Base-by-base conservation (phyloP, 2,888 invertebrate species). In the Blera fallax region DNA sequence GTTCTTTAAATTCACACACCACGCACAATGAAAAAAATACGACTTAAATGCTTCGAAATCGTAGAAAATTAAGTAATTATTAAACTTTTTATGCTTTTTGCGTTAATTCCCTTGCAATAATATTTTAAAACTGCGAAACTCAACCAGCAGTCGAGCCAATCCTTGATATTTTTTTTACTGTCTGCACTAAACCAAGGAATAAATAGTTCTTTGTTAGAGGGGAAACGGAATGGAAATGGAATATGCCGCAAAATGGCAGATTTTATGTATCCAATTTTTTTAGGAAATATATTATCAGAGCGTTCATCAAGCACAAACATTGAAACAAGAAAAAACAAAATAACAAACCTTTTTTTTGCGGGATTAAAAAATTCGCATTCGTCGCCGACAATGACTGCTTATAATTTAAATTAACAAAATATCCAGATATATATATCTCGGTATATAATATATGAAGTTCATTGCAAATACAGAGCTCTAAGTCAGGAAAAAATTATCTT, bases 171-270 rank as follows among this genome's bases (percentile, higher is more conserved):
- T 77, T 52, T 77, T 74, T 67, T 56, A 72, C 58, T 79, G 65
- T 58, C 64, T 60, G 65, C 37, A 81, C 54, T 56, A 81, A 81
- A 81, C 76, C 58, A 60, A 85, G 74, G 76, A 58, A 85, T 24
- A 73, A 64, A 50, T 77, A 73, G 82, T 87, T 87, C 87, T 87
- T 87, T 87, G 87, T 87, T 87, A 69, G 81, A 85, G 77, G 56
- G 64, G 87, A 73, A 87, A 87, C 87, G 82, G 50, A 87, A 82
- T 87, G 82, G 76, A 62, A 85, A 81, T 64, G 87, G 73, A 82
- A 82, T 82, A 77, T 82, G 87, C 87, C 87, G 87, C 87, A 87
- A 87, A 87, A 87, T 87, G 87, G 87, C 87, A 87, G 87, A 82
- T 73, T 87, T 82, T 82, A 87, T 85, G 81, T 85, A 85, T 77